A percentile compares a stretch with the other conserved stretches of the same genome.
phyloP scores from a whole-genome alignment of 2,113 vertebrate genomes.

The Dipodomys ordii region DNA sequence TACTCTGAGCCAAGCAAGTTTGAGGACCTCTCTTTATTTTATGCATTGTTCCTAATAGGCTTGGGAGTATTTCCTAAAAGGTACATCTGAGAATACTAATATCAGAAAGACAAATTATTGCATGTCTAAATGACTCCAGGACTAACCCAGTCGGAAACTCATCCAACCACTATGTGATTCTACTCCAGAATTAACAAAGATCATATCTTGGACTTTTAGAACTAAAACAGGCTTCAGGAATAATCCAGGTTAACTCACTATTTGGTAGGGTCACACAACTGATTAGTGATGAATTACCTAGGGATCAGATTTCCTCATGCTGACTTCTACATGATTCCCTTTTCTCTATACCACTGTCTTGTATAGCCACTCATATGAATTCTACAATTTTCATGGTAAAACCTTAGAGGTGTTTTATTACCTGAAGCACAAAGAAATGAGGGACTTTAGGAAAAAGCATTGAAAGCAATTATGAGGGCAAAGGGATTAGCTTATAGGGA shows the following conservation, averaged over 20 bases:
- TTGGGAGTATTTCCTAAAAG: not conserved
- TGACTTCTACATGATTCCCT: not conserved
- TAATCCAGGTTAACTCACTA: not conserved
- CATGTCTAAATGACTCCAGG: not conserved
- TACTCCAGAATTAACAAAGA: not conserved
- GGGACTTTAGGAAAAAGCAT: not conserved
- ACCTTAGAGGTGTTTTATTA: not conserved
- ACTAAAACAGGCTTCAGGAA: not conserved
- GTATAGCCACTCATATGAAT: not conserved
- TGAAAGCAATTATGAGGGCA: not conserved
- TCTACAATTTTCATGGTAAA: not conserved
- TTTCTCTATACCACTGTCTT: not conserved
- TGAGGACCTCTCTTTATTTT: not conserved
- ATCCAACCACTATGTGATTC: not conserved
- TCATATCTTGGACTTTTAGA: not conserved
- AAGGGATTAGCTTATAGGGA: not conserved
- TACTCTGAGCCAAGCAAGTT: not conserved
- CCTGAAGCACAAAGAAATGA: slow-evolving; percentile 15
- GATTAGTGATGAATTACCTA: not conserved
- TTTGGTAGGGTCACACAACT: not conserved
- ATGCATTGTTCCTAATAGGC: not conserved
- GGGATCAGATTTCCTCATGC: not conserved
- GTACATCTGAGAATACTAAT: not conserved
- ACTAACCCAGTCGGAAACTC: not conserved
- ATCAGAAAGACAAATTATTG: not conserved